A percentile compares a stretch with the other conserved stretches of the same genome.
Evolutionary conservation across 2,888 invertebrate species (phyloP).

Genomic region (Vesta saturnalis): DNA sequence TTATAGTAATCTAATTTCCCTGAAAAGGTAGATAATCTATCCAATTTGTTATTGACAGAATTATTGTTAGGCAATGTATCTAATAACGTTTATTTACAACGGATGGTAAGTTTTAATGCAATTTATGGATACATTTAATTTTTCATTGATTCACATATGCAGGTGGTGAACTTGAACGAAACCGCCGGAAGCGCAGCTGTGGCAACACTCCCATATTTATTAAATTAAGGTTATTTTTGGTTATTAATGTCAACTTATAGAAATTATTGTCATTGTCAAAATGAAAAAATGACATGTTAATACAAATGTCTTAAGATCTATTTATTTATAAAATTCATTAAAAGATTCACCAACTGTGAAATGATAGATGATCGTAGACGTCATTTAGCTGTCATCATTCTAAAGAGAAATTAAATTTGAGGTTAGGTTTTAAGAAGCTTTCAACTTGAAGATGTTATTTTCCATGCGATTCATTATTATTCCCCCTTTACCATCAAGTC

Average conservation of each 20-base stretch:
- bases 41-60: not conserved
- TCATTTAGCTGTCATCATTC: constrained; percentile 4
- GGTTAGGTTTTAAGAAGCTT: constrained; percentile 7
- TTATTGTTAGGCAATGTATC: not conserved
- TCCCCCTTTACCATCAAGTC: constrained; percentile 14
- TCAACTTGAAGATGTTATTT: constrained; percentile 10
- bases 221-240: not conserved
- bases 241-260: not conserved
- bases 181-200: constrained; percentile 12
- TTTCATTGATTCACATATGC: constrained; percentile 7
- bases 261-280: constrained; percentile 8
- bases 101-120: too few species aligned
- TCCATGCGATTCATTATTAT: constrained; percentile 20
- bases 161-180: not conserved
- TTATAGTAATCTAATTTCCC: too few species aligned
- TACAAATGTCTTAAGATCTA: not conserved
- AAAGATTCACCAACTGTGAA: not conserved
- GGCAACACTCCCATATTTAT: not conserved
- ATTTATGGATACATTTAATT: not conserved
- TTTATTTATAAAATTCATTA: constrained; percentile 10
- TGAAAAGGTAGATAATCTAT: too few species aligned
- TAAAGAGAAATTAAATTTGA: constrained; percentile 9
- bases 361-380: not conserved
- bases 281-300: not conserved
- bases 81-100: constrained; percentile 7